Evolutionary conservation across 2,888 invertebrate species (phyloP), one percentile per base, ranked within the genome.

Genomic region (Mythimna pallens): DNA sequence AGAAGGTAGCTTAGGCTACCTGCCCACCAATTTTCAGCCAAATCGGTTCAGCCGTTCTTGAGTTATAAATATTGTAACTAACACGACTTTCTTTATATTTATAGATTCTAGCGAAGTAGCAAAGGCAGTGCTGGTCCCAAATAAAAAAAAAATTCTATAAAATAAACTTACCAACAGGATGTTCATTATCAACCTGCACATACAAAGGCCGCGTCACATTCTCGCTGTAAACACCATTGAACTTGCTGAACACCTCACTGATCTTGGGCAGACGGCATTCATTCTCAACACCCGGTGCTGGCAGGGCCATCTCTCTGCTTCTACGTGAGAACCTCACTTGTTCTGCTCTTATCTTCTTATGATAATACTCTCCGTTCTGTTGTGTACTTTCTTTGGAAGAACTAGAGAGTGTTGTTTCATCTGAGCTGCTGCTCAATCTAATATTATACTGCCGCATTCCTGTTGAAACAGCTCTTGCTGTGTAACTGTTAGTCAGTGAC

Each of bases 281-380:
- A 17, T 65, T 76, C 3, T 59, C 73, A 25, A 50, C 47, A 36
- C 12, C 0, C 3, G n/a, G 61, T 58, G 20, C 55, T 64, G 2
- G 6, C n/a, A 10, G 61, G 61, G 58, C 20, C 0, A 40, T 50
- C 10, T 86, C 86, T 34, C 73, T 76, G 40, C 74, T 80, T 2
- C 43, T 66, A 17, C 47, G 70, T 12, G 52, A 61, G 14, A 75
- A 83, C 57, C 88, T 82, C 0, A 91, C 83, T 73, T 91, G 88
- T 50, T 93, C 92, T 0, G 88, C 86, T 6, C 91, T 84, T 2
- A 92, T 91, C 71, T 92, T 92, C 79, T 93, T 93, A 59, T 93
- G 93, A 73, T 90, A 92, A 66, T 93, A 92, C 10, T 88, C 87
- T 0, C 88, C 80, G 14, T 80, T 80, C 47, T 25, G 6, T 64